Percentiles rank a stretch among this genome's conserved stretches.
Evolutionary conservation across 2,797 vertebrate genomes (phyloP).

Genomic region (Apodemus agrarius): DNA sequence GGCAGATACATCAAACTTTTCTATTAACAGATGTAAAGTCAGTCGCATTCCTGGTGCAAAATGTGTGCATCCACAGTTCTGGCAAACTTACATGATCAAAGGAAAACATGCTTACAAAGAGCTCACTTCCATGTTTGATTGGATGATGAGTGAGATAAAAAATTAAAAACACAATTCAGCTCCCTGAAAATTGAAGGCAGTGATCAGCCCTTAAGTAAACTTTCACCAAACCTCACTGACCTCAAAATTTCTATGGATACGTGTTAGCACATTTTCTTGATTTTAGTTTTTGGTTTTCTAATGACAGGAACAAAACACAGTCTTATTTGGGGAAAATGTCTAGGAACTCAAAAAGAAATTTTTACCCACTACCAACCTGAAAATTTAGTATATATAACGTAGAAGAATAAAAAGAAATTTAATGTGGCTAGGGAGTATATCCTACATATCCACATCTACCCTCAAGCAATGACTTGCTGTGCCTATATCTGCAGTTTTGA

Average conservation of each 20-base stretch:
- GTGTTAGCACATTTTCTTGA: not conserved
- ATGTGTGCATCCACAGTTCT: not conserved
- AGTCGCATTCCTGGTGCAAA: not conserved
- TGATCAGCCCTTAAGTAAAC: not conserved
- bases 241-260: not conserved
- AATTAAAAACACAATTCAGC: not conserved
- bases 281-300: constrained; percentile 11
- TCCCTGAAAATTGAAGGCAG: not conserved
- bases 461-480: not conserved
- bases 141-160: not conserved
- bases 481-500: not conserved
- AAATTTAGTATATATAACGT: not conserved
- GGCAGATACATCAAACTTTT: not conserved
- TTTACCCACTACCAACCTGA: not conserved
- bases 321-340: not conserved
- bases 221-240: not conserved
- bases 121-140: not conserved
- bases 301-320: not conserved
- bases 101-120: not conserved
- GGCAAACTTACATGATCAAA: not conserved
- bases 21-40: not conserved
- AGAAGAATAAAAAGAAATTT: not conserved
- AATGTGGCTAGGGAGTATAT: not conserved
- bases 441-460: not conserved
- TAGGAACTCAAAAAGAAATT: not conserved